These are phyloP conservation scores for Rallus limicola DNA, from an alignment of 2,113 vertebrate species.

Conservation along the genomic window DNA sequence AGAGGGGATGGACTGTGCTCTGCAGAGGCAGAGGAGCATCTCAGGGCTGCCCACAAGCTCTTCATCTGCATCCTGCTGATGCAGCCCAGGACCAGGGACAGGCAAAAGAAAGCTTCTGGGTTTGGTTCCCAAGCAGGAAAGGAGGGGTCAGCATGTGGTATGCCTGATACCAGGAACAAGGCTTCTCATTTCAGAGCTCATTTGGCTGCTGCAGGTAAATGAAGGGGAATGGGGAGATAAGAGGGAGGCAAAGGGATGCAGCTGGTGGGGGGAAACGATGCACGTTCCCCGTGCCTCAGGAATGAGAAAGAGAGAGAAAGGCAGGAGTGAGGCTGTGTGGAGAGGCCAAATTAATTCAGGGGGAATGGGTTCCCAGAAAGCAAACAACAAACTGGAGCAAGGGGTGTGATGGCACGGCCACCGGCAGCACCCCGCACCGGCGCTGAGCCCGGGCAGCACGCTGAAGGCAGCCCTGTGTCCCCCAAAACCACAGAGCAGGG, in stretches of 20 bases:
- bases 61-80: accelerated
- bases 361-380: background rate
- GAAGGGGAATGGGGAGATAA: background rate
- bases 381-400: background rate
- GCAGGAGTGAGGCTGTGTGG: background rate
- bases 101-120: background rate
- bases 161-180: accelerated
- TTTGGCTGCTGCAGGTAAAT: background rate
- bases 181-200: background rate
- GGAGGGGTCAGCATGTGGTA: background rate
- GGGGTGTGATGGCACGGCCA: accelerated
- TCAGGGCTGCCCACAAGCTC: background rate
- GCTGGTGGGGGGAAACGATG: background rate
- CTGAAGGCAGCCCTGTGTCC: background rate
- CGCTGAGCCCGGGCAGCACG: background rate
- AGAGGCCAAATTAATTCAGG: background rate
- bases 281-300: background rate
- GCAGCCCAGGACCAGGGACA: accelerated
- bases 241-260: background rate
- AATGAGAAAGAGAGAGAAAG: background rate
- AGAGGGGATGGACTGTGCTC: accelerated
- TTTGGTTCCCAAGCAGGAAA: background rate
- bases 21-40: background rate
- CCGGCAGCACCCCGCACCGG: background rate
- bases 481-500: background rate